Base-by-base conservation (phyloP, 2,797 vertebrate species). In the Numenius phaeopus region DNA sequence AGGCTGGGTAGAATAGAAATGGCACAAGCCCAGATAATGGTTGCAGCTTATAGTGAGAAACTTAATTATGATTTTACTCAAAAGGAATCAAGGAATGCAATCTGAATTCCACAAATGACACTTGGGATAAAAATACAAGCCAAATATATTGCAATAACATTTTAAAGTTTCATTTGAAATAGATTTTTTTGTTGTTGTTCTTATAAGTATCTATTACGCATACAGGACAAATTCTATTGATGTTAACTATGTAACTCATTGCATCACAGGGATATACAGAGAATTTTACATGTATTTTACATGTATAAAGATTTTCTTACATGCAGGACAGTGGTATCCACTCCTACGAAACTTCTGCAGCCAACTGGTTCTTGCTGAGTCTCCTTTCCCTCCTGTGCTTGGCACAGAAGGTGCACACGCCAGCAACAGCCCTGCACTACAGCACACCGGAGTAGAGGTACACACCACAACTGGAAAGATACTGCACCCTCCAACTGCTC, bases 391-490 rank as follows among this genome's bases (percentile, higher is more conserved):
- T 62, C 21, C 5, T 27, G 12, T 30, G 6, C 27, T 22, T 5
- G 23, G 10, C 52, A 1, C 1, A 5, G 14, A 67, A 29, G 15
- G 2, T 1, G 2, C 18, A 16, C 3, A 2, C 0, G 1, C 11
- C 67, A 40, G 44, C n/a, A 55, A 18, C 30, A 34, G 13, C 58
- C 32, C 57, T 22, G n/a, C 32, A 52, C 26, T 42, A 1, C 21
- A 5, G 37, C 21, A 3, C 19, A 4, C 14, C 12, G 1, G 9
- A 17, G 46, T 30, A 23, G 70, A 30, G 14, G 7, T 7, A 6
- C 22, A 4, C 11, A 9, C 13, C 44, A 8, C 9, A 21, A 3
- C 44, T 29, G 50, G 47, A 29, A 61, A 9, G 27, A 49, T 22
- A 21, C 26, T 32, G 21, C 14, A 21, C 3, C 6, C 40, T 50